Evolutionary conservation across 2,113 vertebrate species (phyloP), one percentile per base, ranked within the genome.

Genomic region (Phocoena phocoena): DNA sequence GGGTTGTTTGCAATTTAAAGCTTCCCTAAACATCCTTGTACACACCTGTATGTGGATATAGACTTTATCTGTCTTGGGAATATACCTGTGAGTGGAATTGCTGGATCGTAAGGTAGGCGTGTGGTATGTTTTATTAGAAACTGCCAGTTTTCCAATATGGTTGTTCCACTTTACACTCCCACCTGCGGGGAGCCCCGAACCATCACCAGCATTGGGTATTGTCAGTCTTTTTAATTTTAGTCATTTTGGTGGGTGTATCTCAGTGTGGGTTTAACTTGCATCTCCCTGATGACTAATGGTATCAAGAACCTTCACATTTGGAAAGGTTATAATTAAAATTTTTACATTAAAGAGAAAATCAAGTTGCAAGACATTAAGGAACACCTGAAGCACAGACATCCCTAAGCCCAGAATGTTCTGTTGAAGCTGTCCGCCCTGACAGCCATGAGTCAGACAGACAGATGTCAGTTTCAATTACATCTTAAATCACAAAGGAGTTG

Each of bases 201-300:
- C 47, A 85, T 91, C 9, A 13, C 77, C 88, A 47, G 38, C 85
- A 38, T 77, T 86, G 58, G 91, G 55, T 58, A 65, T 82, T 88
- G 93, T 95, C 92, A 91, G 62, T 50, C 90, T 96, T 70, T 81
- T 86, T 96, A 95, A 98, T 97, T 97, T 97, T 93, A 97, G 91
- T 58, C 60, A 0, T 41, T 18, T 67, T 21, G 60, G 96, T 97
- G 88, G 97, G 93, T 81, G 96, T 73, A 47, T 82, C 58, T 86
- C 83, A 28, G 58, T 26, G 38, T 82, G 93, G 90, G 38, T 55
- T 90, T 90, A 77, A 94, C 93, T 96, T 97, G 91, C 95, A 94
- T 95, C 47, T 85, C 55, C 77, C 85, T 88, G 88, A 63, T 97
- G 97, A 93, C 93, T 97, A 84, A 94, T 17, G 76, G 20, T 94